A percentile compares a stretch with the other conserved stretches of the same genome.
Conservation (phyloP, 2,113 vertebrate species). For the Hemiscyllium ocellatum region DNA sequence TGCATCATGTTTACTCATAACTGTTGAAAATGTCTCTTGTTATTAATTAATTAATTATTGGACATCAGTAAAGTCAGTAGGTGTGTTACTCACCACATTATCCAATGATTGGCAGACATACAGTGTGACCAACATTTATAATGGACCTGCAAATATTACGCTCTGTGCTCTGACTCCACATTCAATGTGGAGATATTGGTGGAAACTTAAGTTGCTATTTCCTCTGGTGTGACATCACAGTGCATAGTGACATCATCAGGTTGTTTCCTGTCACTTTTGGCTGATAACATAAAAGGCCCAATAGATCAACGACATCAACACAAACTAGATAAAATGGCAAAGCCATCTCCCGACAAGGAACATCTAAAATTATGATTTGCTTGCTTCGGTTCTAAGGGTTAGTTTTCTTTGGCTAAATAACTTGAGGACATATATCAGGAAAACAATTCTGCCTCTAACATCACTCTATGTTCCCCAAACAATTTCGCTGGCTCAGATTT, state of each 20-base stretch:
- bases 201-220: not conserved
- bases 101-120: not conserved
- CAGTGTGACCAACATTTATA: not conserved
- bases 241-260: not conserved
- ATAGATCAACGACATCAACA: not conserved
- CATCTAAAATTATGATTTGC: not conserved
- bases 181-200: not conserved
- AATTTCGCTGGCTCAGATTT: not conserved
- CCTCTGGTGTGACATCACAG: slow-evolving; percentile 27
- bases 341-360: not conserved
- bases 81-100: not conserved
- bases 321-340: not conserved
- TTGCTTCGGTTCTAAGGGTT: not conserved
- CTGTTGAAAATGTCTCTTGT: not conserved
- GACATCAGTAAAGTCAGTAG: not conserved
- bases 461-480: too few species aligned
- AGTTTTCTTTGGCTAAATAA: too few species aligned
- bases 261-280: not conserved
- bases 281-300: not conserved
- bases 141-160: not conserved
- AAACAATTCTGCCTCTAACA: not conserved
- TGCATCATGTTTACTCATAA: not conserved
- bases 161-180: not conserved
- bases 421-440: too few species aligned
- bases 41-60: not conserved